phyloP scores from a whole-genome alignment of 2,113 vertebrate genomes.

The Columbina picui region DNA sequence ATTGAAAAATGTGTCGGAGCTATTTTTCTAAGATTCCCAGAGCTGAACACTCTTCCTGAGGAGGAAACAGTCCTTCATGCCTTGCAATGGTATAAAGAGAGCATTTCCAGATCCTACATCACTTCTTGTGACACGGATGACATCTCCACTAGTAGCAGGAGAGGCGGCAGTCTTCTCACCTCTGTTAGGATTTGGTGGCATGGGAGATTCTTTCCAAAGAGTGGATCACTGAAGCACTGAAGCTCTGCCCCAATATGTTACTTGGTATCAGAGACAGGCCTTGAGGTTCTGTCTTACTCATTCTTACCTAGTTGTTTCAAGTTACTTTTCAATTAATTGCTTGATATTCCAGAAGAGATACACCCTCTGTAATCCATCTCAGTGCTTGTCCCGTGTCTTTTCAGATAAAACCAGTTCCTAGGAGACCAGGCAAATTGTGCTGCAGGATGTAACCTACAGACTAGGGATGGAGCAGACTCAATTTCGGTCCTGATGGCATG shows the following conservation, averaged over 20 bases:
- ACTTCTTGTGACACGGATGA: background rate
- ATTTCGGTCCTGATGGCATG: background rate
- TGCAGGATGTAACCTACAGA: background rate
- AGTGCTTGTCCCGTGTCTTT: background rate
- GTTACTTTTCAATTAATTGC: background rate
- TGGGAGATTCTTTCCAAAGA: background rate
- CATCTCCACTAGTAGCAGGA: background rate
- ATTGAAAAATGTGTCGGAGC: background rate
- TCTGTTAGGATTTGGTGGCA: background rate
- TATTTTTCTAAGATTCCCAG: background rate
- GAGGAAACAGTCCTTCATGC: background rate
- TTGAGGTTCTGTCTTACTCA: background rate
- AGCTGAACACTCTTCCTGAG: background rate
- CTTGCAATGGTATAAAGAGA: background rate
- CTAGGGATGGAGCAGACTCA: background rate
- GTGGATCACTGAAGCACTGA: background rate
- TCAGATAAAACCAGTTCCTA: background rate
- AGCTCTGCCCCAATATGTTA: background rate
- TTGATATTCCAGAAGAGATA: background rate
- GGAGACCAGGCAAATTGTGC: background rate
- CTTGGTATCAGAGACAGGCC: background rate
- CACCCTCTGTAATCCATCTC: background rate
- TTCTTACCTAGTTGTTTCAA: background rate
- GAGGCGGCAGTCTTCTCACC: background rate
- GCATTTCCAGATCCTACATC: background rate